Conservation (phyloP, 2,113 vertebrate genomes). For the Chrysochloris asiatica region DNA sequence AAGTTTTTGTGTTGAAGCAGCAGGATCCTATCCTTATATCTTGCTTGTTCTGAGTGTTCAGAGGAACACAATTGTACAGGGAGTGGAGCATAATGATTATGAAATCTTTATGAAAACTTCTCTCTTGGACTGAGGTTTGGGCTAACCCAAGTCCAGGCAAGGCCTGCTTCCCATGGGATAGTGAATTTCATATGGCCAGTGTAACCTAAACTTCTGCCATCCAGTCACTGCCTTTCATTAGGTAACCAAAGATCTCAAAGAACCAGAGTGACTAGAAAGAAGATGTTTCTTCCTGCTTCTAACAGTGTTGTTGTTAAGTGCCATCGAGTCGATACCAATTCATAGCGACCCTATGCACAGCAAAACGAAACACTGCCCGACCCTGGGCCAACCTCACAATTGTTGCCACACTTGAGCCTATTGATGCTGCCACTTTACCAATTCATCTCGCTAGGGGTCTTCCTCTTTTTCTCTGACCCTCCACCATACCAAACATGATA, state of each 20-base stretch:
- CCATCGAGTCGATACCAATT: too few relatives aligned
- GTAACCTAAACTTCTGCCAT: neutral
- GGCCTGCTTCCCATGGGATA: neutral
- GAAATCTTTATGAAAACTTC: neutral
- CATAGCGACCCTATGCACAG: too few relatives aligned
- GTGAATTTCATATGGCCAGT: neutral
- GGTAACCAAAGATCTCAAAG: neutral
- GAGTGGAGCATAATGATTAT: neutral
- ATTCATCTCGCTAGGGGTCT: too few relatives aligned
- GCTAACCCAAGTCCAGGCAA: neutral
- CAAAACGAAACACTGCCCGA: too few relatives aligned
- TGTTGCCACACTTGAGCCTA: too few relatives aligned
- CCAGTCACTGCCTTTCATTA: too few relatives aligned
- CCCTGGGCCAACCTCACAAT: too few relatives aligned
- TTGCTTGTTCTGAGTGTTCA: conserved; percentile 13
- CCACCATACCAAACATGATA: too few relatives aligned
- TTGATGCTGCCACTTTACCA: too few relatives aligned
- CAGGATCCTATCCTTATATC: neutral
- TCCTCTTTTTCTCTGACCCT: too few relatives aligned
- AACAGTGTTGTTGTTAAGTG: too few relatives aligned
- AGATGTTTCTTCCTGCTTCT: neutral
- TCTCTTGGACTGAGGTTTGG: neutral
- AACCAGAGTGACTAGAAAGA: neutral
- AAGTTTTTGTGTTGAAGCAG: neutral
- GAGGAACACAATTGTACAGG: neutral